Base-by-base conservation (phyloP, 2,888 invertebrate genomes). In the Latheticus oryzae region DNA sequence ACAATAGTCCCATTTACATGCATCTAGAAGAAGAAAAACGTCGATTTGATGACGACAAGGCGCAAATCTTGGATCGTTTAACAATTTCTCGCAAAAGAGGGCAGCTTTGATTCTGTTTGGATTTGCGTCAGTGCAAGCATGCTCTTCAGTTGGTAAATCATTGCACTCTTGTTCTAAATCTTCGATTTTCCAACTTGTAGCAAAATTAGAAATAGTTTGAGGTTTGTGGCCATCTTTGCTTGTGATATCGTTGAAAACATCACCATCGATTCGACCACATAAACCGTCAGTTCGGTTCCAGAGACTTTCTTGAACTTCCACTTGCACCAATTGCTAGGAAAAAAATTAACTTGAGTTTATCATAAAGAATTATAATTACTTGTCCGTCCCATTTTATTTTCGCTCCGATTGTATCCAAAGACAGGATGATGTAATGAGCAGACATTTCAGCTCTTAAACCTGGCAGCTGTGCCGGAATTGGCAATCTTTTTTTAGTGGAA, bases 1-100 rank as follows among this genome's bases (percentile, higher is more conserved):
- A 73, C 94, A 94, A 74, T 88, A 93, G 73, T 95, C 93, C 82
- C 88, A 89, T 43, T 86, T 83, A 65, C 95, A 95, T 0, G 90
- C 86, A 45, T 87, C 85, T 28, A 90, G 75, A 32, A 92, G 81
- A 1, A 85, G 80, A 0, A 84, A 78, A 1, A 87, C 84, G 64
- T 90, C 88, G 70, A 91, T 83, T 0, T 37, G 7, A 9, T 23
- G 9, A 0, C 86, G 82, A 73, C 93, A 93, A 32, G 83, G 81
- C 7, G 81, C 76, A 70, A 91, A 86, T 70, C 87, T 86, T 1
- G 82, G 79, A 73, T 88, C 87, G 5, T 82, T 80, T 60, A 91
- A 79, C 15, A 91, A 72, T 37, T 82, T 82, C 13, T 80, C 77
- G 68, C 91, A 91, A 66, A 89, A 86, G 40, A 79, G 71, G 0